Evolutionary conservation across 2,113 vertebrate genomes (phyloP).

Genomic region (Mastomys natalensis): DNA sequence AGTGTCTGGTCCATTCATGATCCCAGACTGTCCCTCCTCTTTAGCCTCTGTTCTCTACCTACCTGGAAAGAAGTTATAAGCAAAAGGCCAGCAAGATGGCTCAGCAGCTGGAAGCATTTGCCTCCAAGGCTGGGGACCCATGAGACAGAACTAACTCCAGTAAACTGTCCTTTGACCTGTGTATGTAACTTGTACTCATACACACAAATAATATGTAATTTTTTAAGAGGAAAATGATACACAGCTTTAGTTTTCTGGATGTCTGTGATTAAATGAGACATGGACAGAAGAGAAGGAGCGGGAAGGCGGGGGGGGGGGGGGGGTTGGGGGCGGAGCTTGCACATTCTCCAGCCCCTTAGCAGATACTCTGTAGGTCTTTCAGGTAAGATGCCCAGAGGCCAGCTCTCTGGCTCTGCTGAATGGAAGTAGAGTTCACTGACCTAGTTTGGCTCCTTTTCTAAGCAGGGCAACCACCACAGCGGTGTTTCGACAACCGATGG

Average conservation of each 20-base stretch:
- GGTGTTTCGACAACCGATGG: slow-evolving; percentile 97
- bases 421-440: slow-evolving; percentile 81
- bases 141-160: background rate
- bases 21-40: background rate
- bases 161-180: background rate
- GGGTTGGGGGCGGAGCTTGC: no score
- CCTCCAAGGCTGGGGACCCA: background rate
- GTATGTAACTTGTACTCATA: background rate
- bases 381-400: background rate
- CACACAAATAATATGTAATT: background rate
- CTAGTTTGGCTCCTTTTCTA: slow-evolving; percentile 97
- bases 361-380: background rate
- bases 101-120: no score
- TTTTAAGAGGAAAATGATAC: background rate
- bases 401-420: background rate
- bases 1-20: rapidly evolving
- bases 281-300: no score
- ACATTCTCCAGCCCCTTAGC: no score
- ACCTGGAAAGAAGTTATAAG: background rate
- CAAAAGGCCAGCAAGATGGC: background rate
- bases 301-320: no score
- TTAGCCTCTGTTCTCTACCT: background rate
- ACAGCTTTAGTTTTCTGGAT: background rate
- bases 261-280: background rate
- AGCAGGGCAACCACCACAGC: slow-evolving; percentile 95